phyloP scores from a whole-genome alignment of 2,797 vertebrate genomes.

The Vipera ursinii region DNA sequence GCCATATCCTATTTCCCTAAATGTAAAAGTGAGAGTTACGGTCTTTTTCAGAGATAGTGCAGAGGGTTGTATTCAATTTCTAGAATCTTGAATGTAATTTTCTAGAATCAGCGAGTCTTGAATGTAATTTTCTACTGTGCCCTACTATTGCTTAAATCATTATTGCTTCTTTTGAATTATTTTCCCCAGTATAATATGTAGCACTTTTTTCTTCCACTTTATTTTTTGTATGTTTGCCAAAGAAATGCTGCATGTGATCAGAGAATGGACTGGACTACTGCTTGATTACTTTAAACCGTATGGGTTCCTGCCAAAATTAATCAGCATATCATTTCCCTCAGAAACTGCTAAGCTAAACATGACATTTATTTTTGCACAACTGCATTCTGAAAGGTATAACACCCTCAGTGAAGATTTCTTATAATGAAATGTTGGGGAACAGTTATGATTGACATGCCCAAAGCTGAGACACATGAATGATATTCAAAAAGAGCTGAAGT shows the following conservation, averaged over 20 bases:
- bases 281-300: constrained; percentile 5
- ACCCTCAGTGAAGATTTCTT: constrained; percentile 1
- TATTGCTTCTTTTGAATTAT: constrained; percentile 5
- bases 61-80: constrained; percentile 21
- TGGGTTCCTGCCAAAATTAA: constrained; percentile 25
- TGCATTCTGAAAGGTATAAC: constrained; percentile 19
- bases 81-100: constrained; percentile 2
- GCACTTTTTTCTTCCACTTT: neutral
- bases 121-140: constrained; percentile 7
- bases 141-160: neutral
- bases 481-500: constrained; percentile 57
- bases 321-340: neutral
- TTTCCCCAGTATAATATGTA: neutral
- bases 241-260: constrained; percentile 16
- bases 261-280: constrained; percentile 10
- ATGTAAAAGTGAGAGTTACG: neutral
- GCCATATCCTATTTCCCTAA: neutral
- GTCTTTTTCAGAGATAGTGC: neutral
- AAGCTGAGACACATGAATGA: constrained; percentile 40
- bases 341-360: constrained; percentile 5
- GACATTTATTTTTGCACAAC: constrained; percentile 29
- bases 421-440: constrained; percentile 44
- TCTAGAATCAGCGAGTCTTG: neutral
- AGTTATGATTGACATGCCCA: constrained; percentile 25
- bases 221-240: neutral